phyloP scores from a whole-genome alignment of 2,113 vertebrate genomes.

The Psephotus haematonotus region DNA sequence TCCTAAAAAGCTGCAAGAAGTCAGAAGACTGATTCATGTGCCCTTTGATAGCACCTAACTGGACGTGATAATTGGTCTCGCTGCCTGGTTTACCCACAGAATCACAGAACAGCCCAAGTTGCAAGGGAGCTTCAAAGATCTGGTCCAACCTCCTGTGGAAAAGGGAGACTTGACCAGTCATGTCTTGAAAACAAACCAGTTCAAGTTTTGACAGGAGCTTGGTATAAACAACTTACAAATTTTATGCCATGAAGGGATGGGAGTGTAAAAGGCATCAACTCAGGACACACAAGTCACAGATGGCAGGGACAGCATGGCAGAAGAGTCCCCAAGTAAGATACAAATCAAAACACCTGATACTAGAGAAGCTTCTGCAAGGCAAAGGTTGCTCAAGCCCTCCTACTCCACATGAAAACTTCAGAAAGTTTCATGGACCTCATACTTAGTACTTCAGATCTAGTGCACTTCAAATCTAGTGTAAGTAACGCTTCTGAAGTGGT shows the following conservation, averaged over 20 bases:
- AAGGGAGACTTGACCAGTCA: neutral
- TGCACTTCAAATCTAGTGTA: neutral
- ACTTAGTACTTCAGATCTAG: neutral
- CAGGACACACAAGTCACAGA: neutral
- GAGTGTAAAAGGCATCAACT: neutral
- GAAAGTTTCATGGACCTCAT: neutral
- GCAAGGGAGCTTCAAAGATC: neutral
- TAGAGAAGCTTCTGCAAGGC: neutral
- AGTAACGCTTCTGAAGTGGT: neutral
- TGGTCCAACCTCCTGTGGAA: neutral
- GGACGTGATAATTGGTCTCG: neutral
- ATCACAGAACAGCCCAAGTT: neutral
- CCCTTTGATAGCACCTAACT: neutral
- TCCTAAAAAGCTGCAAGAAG: neutral
- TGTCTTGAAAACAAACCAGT: conserved; percentile 29
- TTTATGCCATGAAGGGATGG: neutral
- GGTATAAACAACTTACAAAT: conserved; percentile 18
- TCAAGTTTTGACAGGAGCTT: conserved; percentile 34
- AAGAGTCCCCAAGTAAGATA: neutral
- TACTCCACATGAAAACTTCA: neutral
- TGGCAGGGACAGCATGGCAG: rapidly evolving
- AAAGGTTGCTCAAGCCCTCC: neutral
- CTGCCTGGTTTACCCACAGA: neutral
- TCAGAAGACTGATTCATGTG: neutral
- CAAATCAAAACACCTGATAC: neutral